A percentile compares a stretch with the other conserved stretches of the same genome.
Conservation (phyloP, 2,797 vertebrate species). For the Hemibagrus guttatus region DNA sequence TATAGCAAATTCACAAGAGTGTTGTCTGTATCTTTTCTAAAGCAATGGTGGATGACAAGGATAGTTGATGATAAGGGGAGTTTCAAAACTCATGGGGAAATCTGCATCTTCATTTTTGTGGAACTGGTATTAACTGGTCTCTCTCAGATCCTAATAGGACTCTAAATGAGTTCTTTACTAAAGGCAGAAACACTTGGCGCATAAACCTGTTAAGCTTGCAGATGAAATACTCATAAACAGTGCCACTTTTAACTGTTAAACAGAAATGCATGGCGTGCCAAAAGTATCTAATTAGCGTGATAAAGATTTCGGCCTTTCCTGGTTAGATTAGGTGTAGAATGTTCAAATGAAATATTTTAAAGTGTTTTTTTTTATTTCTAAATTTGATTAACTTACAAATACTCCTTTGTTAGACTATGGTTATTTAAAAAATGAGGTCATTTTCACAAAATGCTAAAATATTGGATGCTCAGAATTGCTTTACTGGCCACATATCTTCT, state of each 20-base stretch:
- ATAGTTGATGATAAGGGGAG: background rate
- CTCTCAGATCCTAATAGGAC: background rate
- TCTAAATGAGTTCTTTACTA: conserved; percentile 7
- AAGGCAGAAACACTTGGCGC: background rate
- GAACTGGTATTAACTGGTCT: background rate
- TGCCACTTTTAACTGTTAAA: background rate
- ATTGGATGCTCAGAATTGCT: background rate
- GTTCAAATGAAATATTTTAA: background rate
- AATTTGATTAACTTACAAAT: background rate
- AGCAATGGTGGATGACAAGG: background rate
- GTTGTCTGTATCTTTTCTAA: conserved; percentile 1
- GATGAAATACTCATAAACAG: background rate
- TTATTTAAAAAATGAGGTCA: background rate
- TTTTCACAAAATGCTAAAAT: background rate
- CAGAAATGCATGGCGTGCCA: background rate
- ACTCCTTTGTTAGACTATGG: background rate
- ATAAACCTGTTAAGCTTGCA: background rate
- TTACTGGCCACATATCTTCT: background rate
- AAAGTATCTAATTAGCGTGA: background rate
- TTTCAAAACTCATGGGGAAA: background rate
- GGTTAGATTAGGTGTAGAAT: background rate
- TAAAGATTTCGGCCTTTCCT: background rate
- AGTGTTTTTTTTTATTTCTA: background rate
- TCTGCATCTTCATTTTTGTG: background rate
- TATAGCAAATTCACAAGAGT: background rate